phyloP scores from a whole-genome alignment of 2,113 vertebrate species.

The Balaeniceps rex region DNA sequence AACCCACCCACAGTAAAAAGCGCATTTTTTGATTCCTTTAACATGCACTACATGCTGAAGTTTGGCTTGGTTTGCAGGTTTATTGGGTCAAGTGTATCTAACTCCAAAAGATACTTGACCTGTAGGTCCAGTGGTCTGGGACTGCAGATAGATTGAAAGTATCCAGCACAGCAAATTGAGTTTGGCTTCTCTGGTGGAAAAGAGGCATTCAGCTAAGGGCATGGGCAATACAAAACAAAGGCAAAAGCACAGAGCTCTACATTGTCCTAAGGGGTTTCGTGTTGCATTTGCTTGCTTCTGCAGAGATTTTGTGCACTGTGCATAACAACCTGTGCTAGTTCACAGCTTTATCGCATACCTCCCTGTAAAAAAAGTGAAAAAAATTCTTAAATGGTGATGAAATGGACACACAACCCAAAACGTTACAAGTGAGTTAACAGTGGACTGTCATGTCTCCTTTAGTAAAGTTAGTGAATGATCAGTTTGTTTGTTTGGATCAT shows the following conservation, averaged over 20 bases:
- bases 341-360: neutral
- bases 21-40: neutral
- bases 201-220: neutral
- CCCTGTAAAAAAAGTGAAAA: accelerated
- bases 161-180: neutral
- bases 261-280: neutral
- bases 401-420: neutral
- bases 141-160: neutral
- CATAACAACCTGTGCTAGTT: neutral
- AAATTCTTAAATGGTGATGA: neutral
- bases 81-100: neutral
- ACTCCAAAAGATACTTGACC: neutral
- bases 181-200: neutral
- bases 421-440: neutral
- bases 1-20: neutral
- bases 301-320: neutral
- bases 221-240: neutral
- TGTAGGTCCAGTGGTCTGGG: neutral
- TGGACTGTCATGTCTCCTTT: neutral
- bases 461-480: neutral
- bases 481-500: neutral
- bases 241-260: neutral
- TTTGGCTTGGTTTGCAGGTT: neutral
- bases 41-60: neutral
- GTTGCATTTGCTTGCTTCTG: neutral